Evolutionary conservation across 2,797 vertebrate species (phyloP).

Genomic region (Emydoidea blandingii): DNA sequence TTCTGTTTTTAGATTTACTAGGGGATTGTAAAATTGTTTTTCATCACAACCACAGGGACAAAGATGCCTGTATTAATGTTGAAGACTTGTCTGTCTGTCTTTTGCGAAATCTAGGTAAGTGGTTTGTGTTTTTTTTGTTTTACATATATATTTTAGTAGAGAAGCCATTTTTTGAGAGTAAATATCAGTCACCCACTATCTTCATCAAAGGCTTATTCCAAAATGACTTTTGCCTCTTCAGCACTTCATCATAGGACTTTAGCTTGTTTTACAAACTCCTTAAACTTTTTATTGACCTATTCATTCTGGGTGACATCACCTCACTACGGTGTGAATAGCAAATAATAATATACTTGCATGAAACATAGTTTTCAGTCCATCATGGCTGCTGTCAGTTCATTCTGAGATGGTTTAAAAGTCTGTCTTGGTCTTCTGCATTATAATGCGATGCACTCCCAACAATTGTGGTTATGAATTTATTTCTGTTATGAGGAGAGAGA

Average conservation of each 20-base stretch:
- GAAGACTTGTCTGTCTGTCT: constrained; percentile 90
- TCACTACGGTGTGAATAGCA: fast-evolving
- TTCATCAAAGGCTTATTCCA: background rate
- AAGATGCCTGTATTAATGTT: constrained; percentile 83
- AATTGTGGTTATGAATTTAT: background rate
- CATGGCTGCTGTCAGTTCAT: fast-evolving
- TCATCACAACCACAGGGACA: constrained; percentile 81
- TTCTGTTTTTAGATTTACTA: background rate
- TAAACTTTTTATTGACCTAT: background rate
- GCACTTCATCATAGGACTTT: fast-evolving
- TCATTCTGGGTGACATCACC: background rate
- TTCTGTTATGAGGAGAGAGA: background rate
- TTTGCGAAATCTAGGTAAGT: constrained; percentile 89
- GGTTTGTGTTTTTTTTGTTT: constrained; percentile 11
- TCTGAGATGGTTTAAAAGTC: background rate
- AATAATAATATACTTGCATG: background rate
- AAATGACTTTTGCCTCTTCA: background rate
- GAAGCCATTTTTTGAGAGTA: background rate
- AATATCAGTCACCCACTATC: fast-evolving
- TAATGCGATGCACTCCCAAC: background rate
- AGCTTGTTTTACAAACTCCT: background rate
- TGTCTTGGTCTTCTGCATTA: background rate
- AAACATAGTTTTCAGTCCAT: background rate
- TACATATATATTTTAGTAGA: background rate
- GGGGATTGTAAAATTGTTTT: background rate